Base-by-base conservation (phyloP, 2,797 vertebrate genomes). In the Cacajao melanocephalus region DNA sequence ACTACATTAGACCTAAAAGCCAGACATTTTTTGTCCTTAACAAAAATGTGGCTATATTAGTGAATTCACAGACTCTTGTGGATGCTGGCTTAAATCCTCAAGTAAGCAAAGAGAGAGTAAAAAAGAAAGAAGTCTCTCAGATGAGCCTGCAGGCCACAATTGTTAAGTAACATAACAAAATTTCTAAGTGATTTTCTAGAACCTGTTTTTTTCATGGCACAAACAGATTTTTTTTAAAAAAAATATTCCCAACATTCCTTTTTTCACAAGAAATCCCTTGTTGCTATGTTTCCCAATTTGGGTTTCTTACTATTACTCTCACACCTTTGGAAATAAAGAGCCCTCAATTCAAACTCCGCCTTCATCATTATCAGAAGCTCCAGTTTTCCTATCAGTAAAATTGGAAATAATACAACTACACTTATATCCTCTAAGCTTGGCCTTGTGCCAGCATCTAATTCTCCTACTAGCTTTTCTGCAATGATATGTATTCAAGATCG, bases 81-180 rank as follows among this genome's bases (percentile, higher is more conserved):
- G 50, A 93, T 73, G 48, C 39, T 90, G 50, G 22, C 52, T 82
- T 93, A 83, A 96, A 67, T 80, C 30, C 30, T 94, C 82, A 70
- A 26, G 39, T 86, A 61, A 96, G 17, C 52, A 92, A 58, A 92
- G n/a, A 85, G n/a, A 83, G 4, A 80, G 7, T 33, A 33, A 36
- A 76, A 87, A 13, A 70, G n/a, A 82, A 88, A 33, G 6, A 72
- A 75, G 7, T 75, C 1, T 28, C 36, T 76, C 73, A 50, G 46
- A 61, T 15, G 17, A 88, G 15, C 4, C 83, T 15, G 0, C 72
- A 70, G 3, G 41, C 33, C 30, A 52, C 22, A 46, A 11, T 41
- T 58, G 5, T 84, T 88, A 81, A 93, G 44, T 26, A 88, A 30
- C 11, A 78, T 7, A 22, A 72, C n/a, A 72, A 22, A 24, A 39